phyloP scores from a whole-genome alignment of 2,888 invertebrate species.

The Argyresthia albistria region DNA sequence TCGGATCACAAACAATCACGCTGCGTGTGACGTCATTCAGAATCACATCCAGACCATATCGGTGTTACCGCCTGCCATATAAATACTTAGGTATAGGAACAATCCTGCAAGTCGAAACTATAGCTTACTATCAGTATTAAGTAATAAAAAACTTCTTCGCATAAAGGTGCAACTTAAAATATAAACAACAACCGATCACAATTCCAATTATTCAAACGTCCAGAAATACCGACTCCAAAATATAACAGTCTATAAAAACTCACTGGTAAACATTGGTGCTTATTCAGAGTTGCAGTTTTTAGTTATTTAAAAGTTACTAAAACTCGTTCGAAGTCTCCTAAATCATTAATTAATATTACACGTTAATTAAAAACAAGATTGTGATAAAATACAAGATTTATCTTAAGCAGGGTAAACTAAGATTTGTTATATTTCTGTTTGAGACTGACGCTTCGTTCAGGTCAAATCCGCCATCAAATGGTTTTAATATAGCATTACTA shows the following conservation, averaged over 20 bases:
- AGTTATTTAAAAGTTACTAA: not conserved
- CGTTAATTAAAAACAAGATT: not conserved
- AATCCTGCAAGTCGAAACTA: not conserved
- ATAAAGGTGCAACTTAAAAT: not conserved
- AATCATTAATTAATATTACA: not conserved
- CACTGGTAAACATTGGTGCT: not conserved
- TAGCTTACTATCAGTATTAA: not conserved
- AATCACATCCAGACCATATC: not conserved
- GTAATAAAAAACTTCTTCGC: not conserved
- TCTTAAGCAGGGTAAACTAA: not conserved
- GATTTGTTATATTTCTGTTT: too few relatives aligned
- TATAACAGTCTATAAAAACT: not conserved
- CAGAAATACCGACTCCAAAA: not conserved
- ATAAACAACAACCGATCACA: not conserved
- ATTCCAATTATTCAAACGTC: not conserved
- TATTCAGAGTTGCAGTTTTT: not conserved
- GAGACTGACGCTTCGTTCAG: too few relatives aligned
- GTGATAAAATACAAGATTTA: not conserved
- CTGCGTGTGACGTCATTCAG: slow-evolving; percentile 35
- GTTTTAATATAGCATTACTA: too few relatives aligned
- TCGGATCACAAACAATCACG: slow-evolving; percentile 48
- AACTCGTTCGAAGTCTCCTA: not conserved
- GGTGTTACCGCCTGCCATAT: not conserved
- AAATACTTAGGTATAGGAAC: not conserved
- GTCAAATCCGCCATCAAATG: too few relatives aligned